A percentile compares a stretch with the other conserved stretches of the same genome.
These are phyloP conservation scores for Platalea minor DNA, from an alignment of 2,797 vertebrate genomes.

Conservation along the genomic window DNA sequence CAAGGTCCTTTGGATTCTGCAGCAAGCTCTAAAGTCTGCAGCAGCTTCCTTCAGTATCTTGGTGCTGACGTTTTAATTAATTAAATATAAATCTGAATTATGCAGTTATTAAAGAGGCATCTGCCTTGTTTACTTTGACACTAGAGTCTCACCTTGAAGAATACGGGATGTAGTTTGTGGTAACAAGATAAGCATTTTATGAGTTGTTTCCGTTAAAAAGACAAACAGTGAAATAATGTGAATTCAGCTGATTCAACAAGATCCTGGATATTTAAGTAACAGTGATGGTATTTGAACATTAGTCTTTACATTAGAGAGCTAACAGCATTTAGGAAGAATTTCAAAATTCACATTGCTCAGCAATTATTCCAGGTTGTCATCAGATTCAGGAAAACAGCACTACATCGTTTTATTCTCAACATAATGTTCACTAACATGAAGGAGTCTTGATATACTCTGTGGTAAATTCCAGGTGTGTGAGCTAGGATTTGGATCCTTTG, in stretches of 20 bases:
- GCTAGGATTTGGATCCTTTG: not conserved
- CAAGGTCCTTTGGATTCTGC: not conserved
- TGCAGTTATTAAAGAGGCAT: slow-evolving; percentile 3
- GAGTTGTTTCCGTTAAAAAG: not conserved
- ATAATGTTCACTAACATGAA: not conserved
- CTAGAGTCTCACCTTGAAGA: slow-evolving; percentile 20
- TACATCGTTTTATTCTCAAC: not conserved
- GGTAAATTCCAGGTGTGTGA: slow-evolving; percentile 16
- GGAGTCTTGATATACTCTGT: not conserved
- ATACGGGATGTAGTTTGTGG: not conserved
- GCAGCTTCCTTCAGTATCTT: not conserved
- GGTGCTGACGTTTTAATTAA: not conserved
- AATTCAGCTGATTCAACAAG: slow-evolving; percentile 25
- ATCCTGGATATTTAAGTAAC: not conserved
- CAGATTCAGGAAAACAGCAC: slow-evolving; percentile 1
- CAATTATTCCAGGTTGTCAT: slow-evolving; percentile 8
- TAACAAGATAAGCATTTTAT: slow-evolving; percentile 12
- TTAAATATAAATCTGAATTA: slow-evolving; percentile 48
- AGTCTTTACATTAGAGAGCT: not conserved
- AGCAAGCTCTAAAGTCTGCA: not conserved
- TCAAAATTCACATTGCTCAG: slow-evolving; percentile 28
- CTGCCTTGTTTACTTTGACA: slow-evolving; percentile 33
- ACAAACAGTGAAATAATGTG: not conserved
- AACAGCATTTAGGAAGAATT: slow-evolving; percentile 12
- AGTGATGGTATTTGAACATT: not conserved